These are phyloP conservation scores for Panorpa germanica DNA, from an alignment of 2,888 invertebrate genomes.

Conservation along the genomic window DNA sequence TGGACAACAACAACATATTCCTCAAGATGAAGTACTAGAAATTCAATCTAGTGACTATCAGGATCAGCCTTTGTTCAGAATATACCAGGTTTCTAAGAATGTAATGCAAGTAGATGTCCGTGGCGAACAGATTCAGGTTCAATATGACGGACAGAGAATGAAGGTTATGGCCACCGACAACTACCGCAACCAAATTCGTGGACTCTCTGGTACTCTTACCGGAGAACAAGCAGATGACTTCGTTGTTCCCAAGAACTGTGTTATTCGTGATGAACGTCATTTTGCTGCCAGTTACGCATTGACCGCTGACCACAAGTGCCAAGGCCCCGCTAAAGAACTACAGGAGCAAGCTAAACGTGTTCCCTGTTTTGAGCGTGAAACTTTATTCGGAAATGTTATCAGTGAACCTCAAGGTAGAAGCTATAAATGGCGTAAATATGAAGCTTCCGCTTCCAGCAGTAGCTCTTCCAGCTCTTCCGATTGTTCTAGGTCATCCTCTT, in stretches of 20 bases:
- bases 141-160: constrained; percentile 39
- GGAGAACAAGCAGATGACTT: constrained; percentile 38
- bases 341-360: constrained; percentile 24
- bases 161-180: constrained; percentile 23
- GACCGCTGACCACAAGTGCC: constrained; percentile 23
- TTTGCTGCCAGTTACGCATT: constrained; percentile 38
- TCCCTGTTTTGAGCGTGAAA: constrained; percentile 20
- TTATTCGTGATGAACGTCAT: constrained; percentile 28
- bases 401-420: constrained; percentile 21
- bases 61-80: constrained; percentile 24
- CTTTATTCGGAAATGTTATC: constrained; percentile 23
- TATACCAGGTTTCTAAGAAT: constrained; percentile 28
- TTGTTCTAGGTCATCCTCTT: constrained; percentile 11
- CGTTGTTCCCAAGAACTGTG: constrained; percentile 31
- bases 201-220: constrained; percentile 46
- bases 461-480: constrained; percentile 2
- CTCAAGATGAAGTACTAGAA: constrained; percentile 17
- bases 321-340: constrained; percentile 24
- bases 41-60: too few species aligned
- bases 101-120: constrained; percentile 33
- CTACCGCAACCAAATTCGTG: constrained; percentile 34
- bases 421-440: too few species aligned
- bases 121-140: constrained; percentile 26
- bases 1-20: constrained; percentile 18
- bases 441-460: too few species aligned